phyloP scores from a whole-genome alignment of 2,888 invertebrate species.

The Sipha maydis region DNA sequence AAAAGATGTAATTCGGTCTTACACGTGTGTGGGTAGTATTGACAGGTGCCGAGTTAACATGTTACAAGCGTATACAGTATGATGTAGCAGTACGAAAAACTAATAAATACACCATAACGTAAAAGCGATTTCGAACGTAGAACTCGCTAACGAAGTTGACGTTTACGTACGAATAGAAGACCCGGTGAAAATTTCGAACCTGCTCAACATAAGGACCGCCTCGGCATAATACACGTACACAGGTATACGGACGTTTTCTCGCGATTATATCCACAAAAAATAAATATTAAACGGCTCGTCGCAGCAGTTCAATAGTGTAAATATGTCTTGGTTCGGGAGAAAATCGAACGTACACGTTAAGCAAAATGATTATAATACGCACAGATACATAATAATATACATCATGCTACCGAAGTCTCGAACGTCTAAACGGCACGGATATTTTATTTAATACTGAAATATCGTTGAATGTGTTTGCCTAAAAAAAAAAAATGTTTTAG shows the following conservation, averaged over 20 bases:
- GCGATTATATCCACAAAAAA: neutral
- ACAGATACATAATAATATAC: too few species aligned
- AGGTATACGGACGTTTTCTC: neutral
- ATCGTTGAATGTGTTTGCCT: too few species aligned
- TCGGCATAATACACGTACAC: too few species aligned
- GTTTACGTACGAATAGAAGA: neutral
- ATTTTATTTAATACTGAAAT: too few species aligned
- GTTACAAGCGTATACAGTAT: neutral
- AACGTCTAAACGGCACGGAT: too few species aligned
- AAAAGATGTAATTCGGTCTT: neutral
- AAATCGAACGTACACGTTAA: neutral
- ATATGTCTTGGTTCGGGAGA: neutral
- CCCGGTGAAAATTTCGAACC: neutral
- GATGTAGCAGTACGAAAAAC: neutral
- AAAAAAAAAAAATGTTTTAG: too few species aligned
- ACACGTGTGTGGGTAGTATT: slow-evolving; percentile 1
- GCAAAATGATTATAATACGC: neutral
- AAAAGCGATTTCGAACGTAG: slow-evolving; percentile 4
- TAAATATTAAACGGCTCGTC: neutral
- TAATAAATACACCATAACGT: neutral
- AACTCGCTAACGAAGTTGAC: neutral
- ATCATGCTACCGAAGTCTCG: too few species aligned
- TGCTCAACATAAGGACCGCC: neutral
- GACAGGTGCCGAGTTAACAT: neutral
- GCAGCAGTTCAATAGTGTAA: neutral